phyloP scores from a whole-genome alignment of 2,113 vertebrate genomes.

The Psittacus erithacus region DNA sequence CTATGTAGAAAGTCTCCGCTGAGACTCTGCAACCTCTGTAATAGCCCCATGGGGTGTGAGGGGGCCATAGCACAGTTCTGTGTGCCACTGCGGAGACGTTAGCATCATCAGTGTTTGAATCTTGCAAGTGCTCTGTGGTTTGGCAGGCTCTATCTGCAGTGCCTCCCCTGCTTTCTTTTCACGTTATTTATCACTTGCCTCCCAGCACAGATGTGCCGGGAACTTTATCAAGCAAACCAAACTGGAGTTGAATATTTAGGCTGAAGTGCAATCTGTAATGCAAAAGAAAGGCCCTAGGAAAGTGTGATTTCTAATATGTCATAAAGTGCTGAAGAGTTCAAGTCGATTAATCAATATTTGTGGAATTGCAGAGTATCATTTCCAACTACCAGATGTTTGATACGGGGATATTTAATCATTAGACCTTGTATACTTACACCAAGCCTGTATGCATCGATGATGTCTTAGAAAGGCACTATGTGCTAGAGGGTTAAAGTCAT shows the following conservation, averaged over 20 bases:
- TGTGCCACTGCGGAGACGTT: not conserved
- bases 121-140: not conserved
- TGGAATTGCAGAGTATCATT: slow-evolving; percentile 33
- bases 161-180: not conserved
- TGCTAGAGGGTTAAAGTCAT: not conserved
- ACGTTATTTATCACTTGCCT: not conserved
- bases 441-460: rapidly evolving
- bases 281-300: not conserved
- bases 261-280: not conserved
- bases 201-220: not conserved
- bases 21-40: rapidly evolving
- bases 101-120: not conserved
- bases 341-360: not conserved
- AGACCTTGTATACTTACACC: not conserved
- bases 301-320: not conserved
- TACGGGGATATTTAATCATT: not conserved
- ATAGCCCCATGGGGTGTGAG: not conserved
- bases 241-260: not conserved
- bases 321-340: not conserved
- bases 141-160: not conserved
- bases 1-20: not conserved
- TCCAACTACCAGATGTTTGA: not conserved
- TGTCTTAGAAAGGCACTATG: not conserved
- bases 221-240: slow-evolving; percentile 3
- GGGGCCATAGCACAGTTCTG: not conserved